Evolutionary conservation across 2,113 vertebrate species (phyloP), one percentile per base, ranked within the genome.

Genomic region (Mus pahari): DNA sequence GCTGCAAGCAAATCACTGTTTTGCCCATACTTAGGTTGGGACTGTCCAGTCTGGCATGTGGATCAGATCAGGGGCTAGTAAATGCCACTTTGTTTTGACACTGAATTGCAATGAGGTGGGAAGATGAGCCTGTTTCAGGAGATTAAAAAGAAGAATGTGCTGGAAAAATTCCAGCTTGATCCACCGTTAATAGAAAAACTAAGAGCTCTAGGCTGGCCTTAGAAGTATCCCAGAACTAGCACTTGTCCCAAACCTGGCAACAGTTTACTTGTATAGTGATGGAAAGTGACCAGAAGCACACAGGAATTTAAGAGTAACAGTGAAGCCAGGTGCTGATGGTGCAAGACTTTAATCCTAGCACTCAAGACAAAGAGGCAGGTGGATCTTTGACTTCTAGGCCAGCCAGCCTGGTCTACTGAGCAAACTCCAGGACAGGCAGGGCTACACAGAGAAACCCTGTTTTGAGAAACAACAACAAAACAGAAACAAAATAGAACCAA

Each of bases 11-110:
- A 6, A 82, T 93, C 50, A 36, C 1, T 3, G 70, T 64, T 93
- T 96, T 62, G 66, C 53, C 50, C 84, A 4, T 84, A 36, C 81
- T 93, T 45, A 86, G 60, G 77, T 92, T 82, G 95, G 62, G 26
- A 86, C 90, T 93, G 81, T 71, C 71, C 45, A 26, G 75, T 88
- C 90, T 31, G 78, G 86, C 94, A 95, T 94, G 96, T 93, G 90
- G 93, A 96, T 96, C 90, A 77, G 84, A 97, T 97, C 96, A 97
- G 92, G 55, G 74, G 83, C 74, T 75, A 95, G 91, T 83, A 95
- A 97, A 96, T 97, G 60, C 62, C 91, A 97, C 89, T 96, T 92
- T 95, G 74, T 92, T 97, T 96, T 90, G 90, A 96, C 94, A 97
- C 78, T 86, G 60, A 93, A 95, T 95, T 90, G 89, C 91, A 96